Conservation (phyloP, 1,140 invertebrate species). For the Metaphire vulgaris region DNA sequence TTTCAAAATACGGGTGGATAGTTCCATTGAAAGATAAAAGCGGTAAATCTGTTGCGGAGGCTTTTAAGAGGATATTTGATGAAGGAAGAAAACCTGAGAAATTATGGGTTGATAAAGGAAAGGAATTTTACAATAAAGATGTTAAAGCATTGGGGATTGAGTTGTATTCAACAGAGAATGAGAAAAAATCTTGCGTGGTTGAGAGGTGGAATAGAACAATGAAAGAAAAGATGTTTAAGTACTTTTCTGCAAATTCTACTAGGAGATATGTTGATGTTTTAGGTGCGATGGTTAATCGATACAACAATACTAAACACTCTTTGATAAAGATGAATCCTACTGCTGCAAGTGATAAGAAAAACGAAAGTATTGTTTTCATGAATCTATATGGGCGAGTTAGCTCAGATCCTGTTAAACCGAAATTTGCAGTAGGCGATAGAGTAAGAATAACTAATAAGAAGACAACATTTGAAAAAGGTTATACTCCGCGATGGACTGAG, state of each 20-base stretch:
- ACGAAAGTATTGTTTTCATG: too few relatives aligned
- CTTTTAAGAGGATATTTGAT: slow-evolving; percentile 4
- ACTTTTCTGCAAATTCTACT: slow-evolving; percentile 18
- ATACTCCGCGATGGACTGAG: too few relatives aligned
- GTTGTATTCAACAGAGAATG: slow-evolving; percentile 25
- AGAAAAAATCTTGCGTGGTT: slow-evolving; percentile 25
- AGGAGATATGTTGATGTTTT: slow-evolving; percentile 13
- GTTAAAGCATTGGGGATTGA: slow-evolving; percentile 18
- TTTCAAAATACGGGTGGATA: slow-evolving; percentile 23
- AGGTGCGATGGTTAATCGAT: slow-evolving; percentile 3
- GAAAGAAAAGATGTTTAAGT: slow-evolving; percentile 12
- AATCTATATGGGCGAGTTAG: too few relatives aligned
- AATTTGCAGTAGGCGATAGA: too few relatives aligned
- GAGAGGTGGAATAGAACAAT: slow-evolving; percentile 11
- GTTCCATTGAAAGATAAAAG: slow-evolving; percentile 25
- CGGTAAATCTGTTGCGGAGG: slow-evolving; percentile 3
- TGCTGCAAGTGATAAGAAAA: too few relatives aligned
- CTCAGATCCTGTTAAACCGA: too few relatives aligned
- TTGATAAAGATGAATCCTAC: too few relatives aligned
- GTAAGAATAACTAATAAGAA: too few relatives aligned
- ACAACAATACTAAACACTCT: slow-evolving; percentile 16
- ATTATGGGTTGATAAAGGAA: slow-evolving; percentile 30
- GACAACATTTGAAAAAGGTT: too few relatives aligned
- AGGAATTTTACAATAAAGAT: slow-evolving; percentile 31
- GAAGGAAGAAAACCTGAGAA: slow-evolving; percentile 15